Conservation (phyloP, 2,113 vertebrate genomes). For the Lathamus discolor region DNA sequence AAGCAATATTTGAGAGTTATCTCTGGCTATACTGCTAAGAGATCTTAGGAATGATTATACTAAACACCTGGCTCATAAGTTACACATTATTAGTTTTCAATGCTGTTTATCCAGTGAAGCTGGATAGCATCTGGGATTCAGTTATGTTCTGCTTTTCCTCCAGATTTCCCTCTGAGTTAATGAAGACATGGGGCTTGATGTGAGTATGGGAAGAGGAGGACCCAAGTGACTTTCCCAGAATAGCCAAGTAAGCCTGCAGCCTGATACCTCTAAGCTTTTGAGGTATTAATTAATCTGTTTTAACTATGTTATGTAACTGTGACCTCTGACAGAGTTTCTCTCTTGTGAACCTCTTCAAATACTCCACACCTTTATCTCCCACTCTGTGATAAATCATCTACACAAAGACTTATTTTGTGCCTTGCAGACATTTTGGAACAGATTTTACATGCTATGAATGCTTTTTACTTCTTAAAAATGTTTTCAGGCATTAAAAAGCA, state of each 20-base stretch:
- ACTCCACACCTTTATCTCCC: neutral
- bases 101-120: neutral
- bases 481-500: neutral
- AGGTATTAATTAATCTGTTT: neutral
- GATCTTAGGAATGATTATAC: neutral
- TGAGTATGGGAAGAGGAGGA: neutral
- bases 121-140: neutral
- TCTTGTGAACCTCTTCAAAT: neutral
- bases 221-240: neutral
- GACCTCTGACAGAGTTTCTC: neutral
- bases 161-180: neutral
- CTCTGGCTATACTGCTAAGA: neutral
- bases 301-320: neutral
- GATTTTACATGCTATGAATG: neutral
- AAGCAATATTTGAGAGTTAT: neutral
- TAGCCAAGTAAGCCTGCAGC: neutral
- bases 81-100: neutral
- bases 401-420: neutral
- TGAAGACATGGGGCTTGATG: neutral
- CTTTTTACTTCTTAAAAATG: neutral
- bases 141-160: neutral
- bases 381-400: neutral
- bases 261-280: neutral
- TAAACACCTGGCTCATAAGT: neutral
- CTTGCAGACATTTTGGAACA: neutral